Evolutionary conservation across 2,797 vertebrate species (phyloP).

Genomic region (Brachymystax lenok): DNA sequence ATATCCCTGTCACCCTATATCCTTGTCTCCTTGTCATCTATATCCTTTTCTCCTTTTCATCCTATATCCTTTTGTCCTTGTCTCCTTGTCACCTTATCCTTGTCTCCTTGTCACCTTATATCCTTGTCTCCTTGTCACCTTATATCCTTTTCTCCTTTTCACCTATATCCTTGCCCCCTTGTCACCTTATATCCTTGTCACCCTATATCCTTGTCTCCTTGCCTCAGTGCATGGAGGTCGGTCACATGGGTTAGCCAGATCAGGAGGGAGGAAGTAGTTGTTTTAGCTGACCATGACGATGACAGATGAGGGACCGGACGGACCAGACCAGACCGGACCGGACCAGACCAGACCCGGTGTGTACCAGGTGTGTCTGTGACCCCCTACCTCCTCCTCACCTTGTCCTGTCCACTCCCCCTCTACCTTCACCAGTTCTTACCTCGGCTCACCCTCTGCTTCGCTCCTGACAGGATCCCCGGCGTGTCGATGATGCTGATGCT

Average conservation of each 20-base stretch:
- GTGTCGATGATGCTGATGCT: conserved; percentile 93
- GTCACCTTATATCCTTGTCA: no score
- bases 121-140: no score
- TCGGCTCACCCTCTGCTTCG: conserved; percentile 89
- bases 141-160: no score
- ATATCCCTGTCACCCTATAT: no score
- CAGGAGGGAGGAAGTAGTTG: conserved; percentile 26
- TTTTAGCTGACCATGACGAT: conserved; percentile 54
- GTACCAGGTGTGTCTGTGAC: conserved; percentile 43
- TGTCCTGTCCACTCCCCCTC: conserved; percentile 13
- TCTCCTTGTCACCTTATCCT: no score
- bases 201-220: background rate
- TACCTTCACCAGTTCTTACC: conserved; percentile 73
- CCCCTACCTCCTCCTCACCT: conserved; percentile 67
- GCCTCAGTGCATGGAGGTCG: conserved; percentile 44
- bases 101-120: background rate
- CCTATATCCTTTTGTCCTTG: background rate
- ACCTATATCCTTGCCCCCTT: no score
- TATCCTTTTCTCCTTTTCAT: conserved; percentile 46
- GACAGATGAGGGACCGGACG: background rate
- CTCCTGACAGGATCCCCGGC: conserved; percentile 84
- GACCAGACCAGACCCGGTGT: background rate
- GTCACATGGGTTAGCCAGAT: conserved; percentile 64
- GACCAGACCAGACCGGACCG: no score
- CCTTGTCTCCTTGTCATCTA: background rate